phyloP scores from a whole-genome alignment of 2,888 invertebrate species.

The Salpingus planirostris region DNA sequence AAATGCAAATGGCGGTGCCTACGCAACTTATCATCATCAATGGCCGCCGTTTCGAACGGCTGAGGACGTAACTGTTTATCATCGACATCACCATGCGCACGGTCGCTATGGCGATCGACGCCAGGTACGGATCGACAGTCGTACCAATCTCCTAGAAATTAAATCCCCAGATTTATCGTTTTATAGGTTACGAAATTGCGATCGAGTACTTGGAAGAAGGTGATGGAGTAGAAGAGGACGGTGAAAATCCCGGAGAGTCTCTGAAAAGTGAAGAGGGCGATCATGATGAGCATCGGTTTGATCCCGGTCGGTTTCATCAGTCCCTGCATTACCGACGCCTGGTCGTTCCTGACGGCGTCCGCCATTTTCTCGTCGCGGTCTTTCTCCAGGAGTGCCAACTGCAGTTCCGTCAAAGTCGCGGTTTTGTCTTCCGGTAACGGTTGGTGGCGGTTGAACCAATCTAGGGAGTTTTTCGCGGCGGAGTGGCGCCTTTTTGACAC shows the following conservation, averaged over 20 bases:
- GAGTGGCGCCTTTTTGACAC: constrained; percentile 44
- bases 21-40: constrained; percentile 45
- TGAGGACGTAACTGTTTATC: constrained; percentile 47
- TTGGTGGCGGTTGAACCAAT: constrained; percentile 41
- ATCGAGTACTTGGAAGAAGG: constrained; percentile 44
- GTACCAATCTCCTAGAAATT: constrained; percentile 43
- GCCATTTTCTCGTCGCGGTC: constrained; percentile 45
- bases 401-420: constrained; percentile 43
- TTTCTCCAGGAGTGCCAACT: constrained; percentile 44
- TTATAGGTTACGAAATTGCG: background rate
- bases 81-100: constrained; percentile 50
- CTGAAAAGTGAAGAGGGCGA: constrained; percentile 46
- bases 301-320: constrained; percentile 47
- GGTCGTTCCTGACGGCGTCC: constrained; percentile 33
- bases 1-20: constrained; percentile 49
- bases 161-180: no score
- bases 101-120: constrained; percentile 49
- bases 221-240: constrained; percentile 49
- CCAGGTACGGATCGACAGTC: constrained; percentile 44
- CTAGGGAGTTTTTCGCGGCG: constrained; percentile 43
- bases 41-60: constrained; percentile 44
- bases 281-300: constrained; percentile 46
- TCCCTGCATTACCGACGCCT: constrained; percentile 29
- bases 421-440: no score
- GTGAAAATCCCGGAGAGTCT: constrained; percentile 51